phyloP scores from a whole-genome alignment of 2,888 invertebrate genomes.

The Neoscelio sp. region DNA sequence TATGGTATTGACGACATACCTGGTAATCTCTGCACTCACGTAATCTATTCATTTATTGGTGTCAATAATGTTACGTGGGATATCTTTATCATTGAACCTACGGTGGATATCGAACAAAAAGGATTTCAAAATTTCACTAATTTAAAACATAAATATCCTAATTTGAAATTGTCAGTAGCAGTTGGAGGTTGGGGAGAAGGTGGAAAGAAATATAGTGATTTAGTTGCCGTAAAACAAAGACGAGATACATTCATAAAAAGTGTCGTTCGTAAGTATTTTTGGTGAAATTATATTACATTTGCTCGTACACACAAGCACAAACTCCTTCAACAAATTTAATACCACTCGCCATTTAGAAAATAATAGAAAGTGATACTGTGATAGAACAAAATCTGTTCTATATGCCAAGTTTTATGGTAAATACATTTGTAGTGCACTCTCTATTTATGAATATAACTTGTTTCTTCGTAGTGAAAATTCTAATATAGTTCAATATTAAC shows the following conservation, averaged over 20 bases:
- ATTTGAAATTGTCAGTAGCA: conserved; percentile 91
- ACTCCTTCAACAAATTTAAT: too few species aligned
- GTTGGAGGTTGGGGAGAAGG: conserved; percentile 97
- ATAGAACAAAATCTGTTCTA: too few species aligned
- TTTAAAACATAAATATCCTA: conserved; percentile 88
- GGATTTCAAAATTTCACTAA: conserved; percentile 93
- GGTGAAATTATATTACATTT: too few species aligned
- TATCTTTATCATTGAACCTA: conserved; percentile 91
- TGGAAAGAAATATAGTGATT: conserved; percentile 92
- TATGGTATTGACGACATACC: conserved; percentile 95
- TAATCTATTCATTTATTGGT: conserved; percentile 95
- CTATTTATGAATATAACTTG: too few species aligned
- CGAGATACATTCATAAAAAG: conserved; percentile 90
- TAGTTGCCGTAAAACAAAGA: conserved; percentile 89
- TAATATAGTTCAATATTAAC: conserved; percentile 1
- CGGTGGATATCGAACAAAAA: conserved; percentile 89
- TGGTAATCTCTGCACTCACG: conserved; percentile 92
- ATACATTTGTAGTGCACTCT: too few species aligned
- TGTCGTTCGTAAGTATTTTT: conserved; percentile 86
- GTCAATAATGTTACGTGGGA: conserved; percentile 91
- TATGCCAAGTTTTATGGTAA: background rate
- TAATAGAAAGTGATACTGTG: too few species aligned
- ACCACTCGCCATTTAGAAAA: too few species aligned
- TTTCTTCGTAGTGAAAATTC: too few species aligned
- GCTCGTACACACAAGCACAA: background rate